Evolutionary conservation across 1,140 invertebrate species (phyloP).

Genomic region (Drosophila nebulosa): DNA sequence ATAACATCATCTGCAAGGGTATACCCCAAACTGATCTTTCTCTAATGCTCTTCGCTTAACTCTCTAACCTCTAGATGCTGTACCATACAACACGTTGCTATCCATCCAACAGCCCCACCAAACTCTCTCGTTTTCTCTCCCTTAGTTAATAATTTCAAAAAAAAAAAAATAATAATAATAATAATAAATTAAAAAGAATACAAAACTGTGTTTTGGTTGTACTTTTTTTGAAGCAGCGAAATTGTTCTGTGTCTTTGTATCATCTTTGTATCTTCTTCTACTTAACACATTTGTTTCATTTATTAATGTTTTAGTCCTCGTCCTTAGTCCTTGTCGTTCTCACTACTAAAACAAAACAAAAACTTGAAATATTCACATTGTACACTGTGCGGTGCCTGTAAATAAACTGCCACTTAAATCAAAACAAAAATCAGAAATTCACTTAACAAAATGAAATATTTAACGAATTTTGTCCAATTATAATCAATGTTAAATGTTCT

Average conservation of each 20-base stretch:
- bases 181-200: slow-evolving; percentile 13
- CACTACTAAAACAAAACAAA: slow-evolving; percentile 63
- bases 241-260: slow-evolving; percentile 2
- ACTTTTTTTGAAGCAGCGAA: slow-evolving; percentile 11
- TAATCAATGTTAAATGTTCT: slow-evolving; percentile 33
- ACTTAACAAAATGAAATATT: slow-evolving; percentile 72
- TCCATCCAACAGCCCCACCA: background rate
- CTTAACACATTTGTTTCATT: slow-evolving; percentile 17
- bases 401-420: slow-evolving; percentile 68
- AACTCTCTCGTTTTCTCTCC: background rate
- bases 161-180: slow-evolving; percentile 14
- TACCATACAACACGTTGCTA: slow-evolving; percentile 50
- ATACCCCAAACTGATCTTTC: slow-evolving; percentile 13
- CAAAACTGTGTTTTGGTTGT: slow-evolving; percentile 41
- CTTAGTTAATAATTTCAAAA: background rate
- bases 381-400: slow-evolving; percentile 80
- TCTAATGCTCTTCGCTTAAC: background rate
- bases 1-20: background rate
- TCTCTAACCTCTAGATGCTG: slow-evolving; percentile 50
- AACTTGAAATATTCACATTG: slow-evolving; percentile 66
- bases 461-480: slow-evolving; percentile 61
- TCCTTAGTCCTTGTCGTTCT: slow-evolving; percentile 42
- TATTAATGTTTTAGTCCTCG: slow-evolving; percentile 32
- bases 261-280: background rate
- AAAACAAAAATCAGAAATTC: slow-evolving; percentile 27